phyloP scores from a whole-genome alignment of 2,797 vertebrate genomes.

The Glossophaga mutica region DNA sequence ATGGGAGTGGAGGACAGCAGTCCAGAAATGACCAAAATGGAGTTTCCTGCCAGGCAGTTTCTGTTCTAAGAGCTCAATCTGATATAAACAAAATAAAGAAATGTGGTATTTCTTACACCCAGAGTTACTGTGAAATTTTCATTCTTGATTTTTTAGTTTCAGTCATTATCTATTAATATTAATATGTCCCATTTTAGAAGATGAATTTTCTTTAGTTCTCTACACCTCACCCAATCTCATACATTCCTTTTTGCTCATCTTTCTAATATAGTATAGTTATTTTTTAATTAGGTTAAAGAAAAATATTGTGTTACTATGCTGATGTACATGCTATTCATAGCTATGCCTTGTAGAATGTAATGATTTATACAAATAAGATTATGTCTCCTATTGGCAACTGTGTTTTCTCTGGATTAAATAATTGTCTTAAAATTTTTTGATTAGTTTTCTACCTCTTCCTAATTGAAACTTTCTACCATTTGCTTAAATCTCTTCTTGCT shows the following conservation, averaged over 20 bases:
- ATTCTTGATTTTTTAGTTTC: background rate
- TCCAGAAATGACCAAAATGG: conserved; percentile 21
- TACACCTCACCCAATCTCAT: background rate
- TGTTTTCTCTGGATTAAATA: background rate
- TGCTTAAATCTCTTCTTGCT: background rate
- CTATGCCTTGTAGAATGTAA: background rate
- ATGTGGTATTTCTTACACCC: background rate
- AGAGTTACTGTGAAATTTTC: background rate
- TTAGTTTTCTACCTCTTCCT: background rate
- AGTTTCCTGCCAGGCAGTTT: background rate
- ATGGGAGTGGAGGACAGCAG: background rate
- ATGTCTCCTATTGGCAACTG: background rate
- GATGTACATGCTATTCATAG: background rate
- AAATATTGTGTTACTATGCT: background rate
- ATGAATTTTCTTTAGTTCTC: background rate
- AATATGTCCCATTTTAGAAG: background rate
- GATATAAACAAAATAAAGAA: conserved; percentile 5
- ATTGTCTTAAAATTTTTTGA: background rate
- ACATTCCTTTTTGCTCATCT: background rate
- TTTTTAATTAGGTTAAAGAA: background rate
- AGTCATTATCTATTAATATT: background rate
- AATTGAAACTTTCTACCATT: background rate
- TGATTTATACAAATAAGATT: background rate
- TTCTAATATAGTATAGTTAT: background rate
- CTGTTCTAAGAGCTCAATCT: background rate